phyloP scores from a whole-genome alignment of 2,888 invertebrate species.

The Odontomyia ornata region DNA sequence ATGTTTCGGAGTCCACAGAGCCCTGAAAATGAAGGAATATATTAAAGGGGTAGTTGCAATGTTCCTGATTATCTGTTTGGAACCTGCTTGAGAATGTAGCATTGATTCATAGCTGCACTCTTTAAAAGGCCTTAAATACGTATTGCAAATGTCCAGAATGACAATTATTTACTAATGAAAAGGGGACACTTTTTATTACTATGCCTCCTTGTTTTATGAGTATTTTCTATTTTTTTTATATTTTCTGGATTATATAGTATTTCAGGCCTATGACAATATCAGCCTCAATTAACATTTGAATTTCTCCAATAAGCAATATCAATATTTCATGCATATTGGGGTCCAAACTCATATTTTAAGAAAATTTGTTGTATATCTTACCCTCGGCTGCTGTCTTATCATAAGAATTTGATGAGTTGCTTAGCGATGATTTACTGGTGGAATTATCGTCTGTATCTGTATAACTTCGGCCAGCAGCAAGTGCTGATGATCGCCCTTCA shows the following conservation, averaged over 20 bases:
- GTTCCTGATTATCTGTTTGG: background rate
- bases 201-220: background rate
- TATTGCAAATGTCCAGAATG: background rate
- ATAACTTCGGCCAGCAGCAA: slow-evolving; percentile 41
- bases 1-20: slow-evolving; percentile 91
- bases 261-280: no score
- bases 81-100: slow-evolving; percentile 41
- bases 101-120: slow-evolving; percentile 45
- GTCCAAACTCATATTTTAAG: no score
- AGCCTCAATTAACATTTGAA: no score
- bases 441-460: slow-evolving; percentile 52
- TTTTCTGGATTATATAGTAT: no score
- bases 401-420: slow-evolving; percentile 53
- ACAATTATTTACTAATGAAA: background rate
- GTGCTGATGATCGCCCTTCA: slow-evolving; percentile 55
- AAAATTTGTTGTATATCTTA: no score
- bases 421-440: slow-evolving; percentile 55
- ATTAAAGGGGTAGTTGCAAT: background rate
- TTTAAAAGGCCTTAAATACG: background rate
- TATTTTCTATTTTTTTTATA: no score
- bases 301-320: background rate
- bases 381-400: slow-evolving; percentile 53
- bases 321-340: background rate
- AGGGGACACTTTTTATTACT: background rate
- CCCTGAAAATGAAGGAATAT: slow-evolving; percentile 64